phyloP scores from a whole-genome alignment of 2,113 vertebrate species.

The Potamarius usumacintae region DNA sequence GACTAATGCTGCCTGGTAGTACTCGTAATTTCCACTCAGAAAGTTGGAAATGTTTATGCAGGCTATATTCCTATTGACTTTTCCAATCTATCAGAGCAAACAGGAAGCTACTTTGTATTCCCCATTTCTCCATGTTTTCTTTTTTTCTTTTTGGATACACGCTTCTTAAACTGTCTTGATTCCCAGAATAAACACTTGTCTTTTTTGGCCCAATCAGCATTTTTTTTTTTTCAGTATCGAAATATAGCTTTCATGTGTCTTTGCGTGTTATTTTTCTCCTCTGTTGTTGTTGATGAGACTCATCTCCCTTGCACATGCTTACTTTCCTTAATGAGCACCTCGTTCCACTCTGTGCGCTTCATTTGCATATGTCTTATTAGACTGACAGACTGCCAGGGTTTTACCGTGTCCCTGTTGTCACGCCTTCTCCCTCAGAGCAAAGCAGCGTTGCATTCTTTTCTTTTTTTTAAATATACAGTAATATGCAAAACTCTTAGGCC shows the following conservation, averaged over 20 bases:
- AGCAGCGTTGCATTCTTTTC: not conserved
- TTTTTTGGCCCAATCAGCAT: not conserved
- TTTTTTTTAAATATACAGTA: too few relatives aligned
- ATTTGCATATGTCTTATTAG: conserved; percentile 38
- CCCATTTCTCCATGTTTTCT: not conserved
- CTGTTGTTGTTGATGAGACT: not conserved
- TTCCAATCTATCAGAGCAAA: not conserved
- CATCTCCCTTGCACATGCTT: conserved; percentile 25
- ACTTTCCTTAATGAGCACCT: conserved; percentile 41
- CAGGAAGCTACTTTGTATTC: not conserved
- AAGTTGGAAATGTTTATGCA: not conserved
- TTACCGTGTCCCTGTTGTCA: conserved; percentile 17
- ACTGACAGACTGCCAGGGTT: conserved; percentile 9
- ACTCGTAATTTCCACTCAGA: not conserved
- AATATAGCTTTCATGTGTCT: conserved; percentile 34
- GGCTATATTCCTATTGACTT: not conserved
- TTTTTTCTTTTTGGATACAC: not conserved
- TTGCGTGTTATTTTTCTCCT: conserved; percentile 9
- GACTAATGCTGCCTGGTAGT: not conserved
- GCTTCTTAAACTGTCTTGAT: not conserved
- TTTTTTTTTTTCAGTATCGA: not conserved
- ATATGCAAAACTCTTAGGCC: too few relatives aligned
- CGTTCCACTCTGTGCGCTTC: conserved; percentile 4
- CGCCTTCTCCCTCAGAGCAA: not conserved
- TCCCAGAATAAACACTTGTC: not conserved